phyloP scores from a whole-genome alignment of 2,113 vertebrate genomes.

The Spea multiplicata region DNA sequence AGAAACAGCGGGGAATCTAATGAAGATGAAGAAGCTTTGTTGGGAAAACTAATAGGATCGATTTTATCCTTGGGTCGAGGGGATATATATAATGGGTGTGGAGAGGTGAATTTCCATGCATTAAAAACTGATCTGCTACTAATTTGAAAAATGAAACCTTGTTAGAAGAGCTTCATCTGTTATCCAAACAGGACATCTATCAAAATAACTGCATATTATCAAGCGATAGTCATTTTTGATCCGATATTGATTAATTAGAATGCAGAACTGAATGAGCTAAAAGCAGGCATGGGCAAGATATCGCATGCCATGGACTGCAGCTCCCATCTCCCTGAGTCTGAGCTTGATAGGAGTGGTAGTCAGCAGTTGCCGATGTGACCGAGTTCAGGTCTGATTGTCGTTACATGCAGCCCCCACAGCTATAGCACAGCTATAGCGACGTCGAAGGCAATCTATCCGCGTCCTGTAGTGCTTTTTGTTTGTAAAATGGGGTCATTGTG shows the following conservation, averaged over 20 bases:
- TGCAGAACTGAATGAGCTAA: not conserved
- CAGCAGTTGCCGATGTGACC: too few relatives aligned
- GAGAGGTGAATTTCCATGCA: not conserved
- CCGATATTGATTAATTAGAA: constrained; percentile 25
- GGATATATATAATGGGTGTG: not conserved
- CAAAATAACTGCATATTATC: constrained; percentile 22
- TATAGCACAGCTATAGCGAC: too few relatives aligned
- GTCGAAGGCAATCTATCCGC: too few relatives aligned
- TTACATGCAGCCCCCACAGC: too few relatives aligned
- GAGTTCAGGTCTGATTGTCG: too few relatives aligned
- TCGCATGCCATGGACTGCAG: too few relatives aligned
- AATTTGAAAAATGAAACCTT: constrained; percentile 22
- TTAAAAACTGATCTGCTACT: constrained; percentile 10
- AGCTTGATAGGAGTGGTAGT: too few relatives aligned
- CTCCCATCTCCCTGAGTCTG: too few relatives aligned
- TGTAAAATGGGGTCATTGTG: too few relatives aligned
- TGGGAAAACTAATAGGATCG: not conserved
- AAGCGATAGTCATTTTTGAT: constrained; percentile 31
- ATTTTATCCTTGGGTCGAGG: not conserved
- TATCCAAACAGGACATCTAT: constrained; percentile 12
- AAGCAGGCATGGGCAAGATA: too few relatives aligned
- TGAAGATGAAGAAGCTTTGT: not conserved
- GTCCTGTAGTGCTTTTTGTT: too few relatives aligned
- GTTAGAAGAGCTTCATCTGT: constrained; percentile 18
- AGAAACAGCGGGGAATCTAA: not conserved